Evolutionary conservation across 2,797 vertebrate genomes (phyloP).

Genomic region (Karalla daura): DNA sequence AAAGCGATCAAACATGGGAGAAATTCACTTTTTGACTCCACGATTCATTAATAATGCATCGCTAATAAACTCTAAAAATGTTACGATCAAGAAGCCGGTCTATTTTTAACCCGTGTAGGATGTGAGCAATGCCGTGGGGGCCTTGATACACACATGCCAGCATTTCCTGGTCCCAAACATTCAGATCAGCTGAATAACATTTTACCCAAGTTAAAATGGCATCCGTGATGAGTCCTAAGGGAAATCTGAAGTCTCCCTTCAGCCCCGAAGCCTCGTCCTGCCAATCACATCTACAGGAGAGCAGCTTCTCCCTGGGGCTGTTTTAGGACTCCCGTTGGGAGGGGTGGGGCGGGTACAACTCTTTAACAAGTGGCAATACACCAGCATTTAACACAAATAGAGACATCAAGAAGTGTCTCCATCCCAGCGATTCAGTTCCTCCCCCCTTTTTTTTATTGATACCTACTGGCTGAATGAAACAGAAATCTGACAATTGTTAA

Average conservation of each 20-base stretch:
- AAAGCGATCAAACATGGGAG: conserved; percentile 1
- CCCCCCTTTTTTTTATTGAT: conserved; percentile 30
- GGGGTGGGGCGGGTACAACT: not conserved
- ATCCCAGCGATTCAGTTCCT: conserved; percentile 27
- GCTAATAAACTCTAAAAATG: not conserved
- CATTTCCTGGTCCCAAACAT: conserved; percentile 18
- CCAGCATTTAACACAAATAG: conserved; percentile 17
- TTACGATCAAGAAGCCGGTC: not conserved
- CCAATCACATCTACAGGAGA: conserved; percentile 45
- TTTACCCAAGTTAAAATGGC: conserved; percentile 41
- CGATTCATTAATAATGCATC: not conserved
- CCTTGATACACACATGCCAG: conserved; percentile 16
- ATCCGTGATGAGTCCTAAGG: conserved; percentile 43
- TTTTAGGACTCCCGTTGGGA: conserved; percentile 17
- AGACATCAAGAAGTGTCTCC: conserved; percentile 49
- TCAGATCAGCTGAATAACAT: conserved; percentile 52
- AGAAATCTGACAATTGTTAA: conserved; percentile 66
- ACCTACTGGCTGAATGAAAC: conserved; percentile 60
- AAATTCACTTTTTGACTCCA: not conserved
- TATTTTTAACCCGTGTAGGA: conserved; percentile 24
- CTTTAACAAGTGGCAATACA: conserved; percentile 23
- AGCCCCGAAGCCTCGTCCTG: conserved; percentile 20
- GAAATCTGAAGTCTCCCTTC: conserved; percentile 20
- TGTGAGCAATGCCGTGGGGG: conserved; percentile 14
- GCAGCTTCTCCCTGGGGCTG: conserved; percentile 32